Percentiles rank a stretch among this genome's conserved stretches.
phyloP scores from a whole-genome alignment of 2,797 vertebrate genomes.

The Thamnophis elegans region DNA sequence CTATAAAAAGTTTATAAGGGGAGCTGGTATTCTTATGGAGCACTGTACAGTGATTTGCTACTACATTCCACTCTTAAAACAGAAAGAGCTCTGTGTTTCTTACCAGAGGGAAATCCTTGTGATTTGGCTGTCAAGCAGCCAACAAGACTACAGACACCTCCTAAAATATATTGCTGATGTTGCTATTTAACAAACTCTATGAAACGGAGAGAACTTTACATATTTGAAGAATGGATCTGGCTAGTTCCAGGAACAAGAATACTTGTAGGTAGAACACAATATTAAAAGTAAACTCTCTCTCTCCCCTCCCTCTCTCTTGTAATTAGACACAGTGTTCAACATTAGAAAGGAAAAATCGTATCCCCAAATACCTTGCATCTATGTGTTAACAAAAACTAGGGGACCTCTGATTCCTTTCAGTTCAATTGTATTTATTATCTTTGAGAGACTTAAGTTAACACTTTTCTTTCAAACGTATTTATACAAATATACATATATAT shows the following conservation, averaged over 20 bases:
- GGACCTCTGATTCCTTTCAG: not conserved
- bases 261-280: not conserved
- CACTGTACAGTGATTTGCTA: constrained; percentile 73
- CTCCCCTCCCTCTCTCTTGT: not conserved
- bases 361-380: not conserved
- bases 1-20: constrained; percentile 82
- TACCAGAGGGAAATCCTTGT: constrained; percentile 68
- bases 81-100: constrained; percentile 76
- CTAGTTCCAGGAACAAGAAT: not conserved
- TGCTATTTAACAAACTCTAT: constrained; percentile 25
- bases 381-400: not conserved
- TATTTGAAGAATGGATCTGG: constrained; percentile 38
- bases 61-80: constrained; percentile 75
- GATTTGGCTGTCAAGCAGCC: constrained; percentile 61
- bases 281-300: not conserved
- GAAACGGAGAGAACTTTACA: constrained; percentile 48
- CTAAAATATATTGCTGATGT: constrained; percentile 51
- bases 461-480: not conserved
- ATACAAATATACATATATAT: not conserved
- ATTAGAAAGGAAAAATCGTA: not conserved
- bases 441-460: constrained; percentile 7
- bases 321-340: not conserved
- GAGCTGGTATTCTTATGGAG: constrained; percentile 76
- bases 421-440: constrained; percentile 42
- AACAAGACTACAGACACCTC: constrained; percentile 58